Evolutionary conservation across 2,113 vertebrate genomes (phyloP).

Genomic region (Chauna torquata): DNA sequence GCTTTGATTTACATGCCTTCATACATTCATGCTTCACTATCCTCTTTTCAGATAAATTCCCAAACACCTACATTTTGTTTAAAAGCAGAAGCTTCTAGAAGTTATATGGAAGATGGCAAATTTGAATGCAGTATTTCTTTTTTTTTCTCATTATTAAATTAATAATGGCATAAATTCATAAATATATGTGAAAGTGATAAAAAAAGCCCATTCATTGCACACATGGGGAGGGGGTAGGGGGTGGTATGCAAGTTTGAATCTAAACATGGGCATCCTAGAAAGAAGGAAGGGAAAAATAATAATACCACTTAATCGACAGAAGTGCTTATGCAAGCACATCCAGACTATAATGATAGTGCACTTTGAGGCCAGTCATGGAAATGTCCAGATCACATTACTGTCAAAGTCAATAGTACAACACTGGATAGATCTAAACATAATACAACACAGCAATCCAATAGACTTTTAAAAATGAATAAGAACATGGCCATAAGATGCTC

Average conservation of each 20-base stretch:
- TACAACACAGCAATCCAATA: slow-evolving; percentile 53
- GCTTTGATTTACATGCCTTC: background rate
- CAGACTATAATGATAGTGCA: slow-evolving; percentile 24
- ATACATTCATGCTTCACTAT: background rate
- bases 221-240: background rate
- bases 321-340: slow-evolving; percentile 37
- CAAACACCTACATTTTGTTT: background rate
- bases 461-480: slow-evolving; percentile 41
- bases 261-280: background rate
- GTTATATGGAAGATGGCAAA: background rate
- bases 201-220: fast-evolving
- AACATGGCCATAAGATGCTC: background rate
- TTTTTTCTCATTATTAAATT: background rate
- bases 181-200: background rate
- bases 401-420: slow-evolving; percentile 56
- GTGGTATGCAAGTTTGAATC: background rate
- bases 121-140: background rate
- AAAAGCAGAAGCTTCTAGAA: background rate
- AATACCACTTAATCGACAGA: background rate
- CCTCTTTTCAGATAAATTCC: background rate
- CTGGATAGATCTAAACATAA: slow-evolving; percentile 41
- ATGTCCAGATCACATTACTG: slow-evolving; percentile 59
- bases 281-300: background rate
- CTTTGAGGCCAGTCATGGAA: slow-evolving; percentile 38
- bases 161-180: background rate